Conservation (phyloP, 2,113 vertebrate species). For the Cichladusa arquata region DNA sequence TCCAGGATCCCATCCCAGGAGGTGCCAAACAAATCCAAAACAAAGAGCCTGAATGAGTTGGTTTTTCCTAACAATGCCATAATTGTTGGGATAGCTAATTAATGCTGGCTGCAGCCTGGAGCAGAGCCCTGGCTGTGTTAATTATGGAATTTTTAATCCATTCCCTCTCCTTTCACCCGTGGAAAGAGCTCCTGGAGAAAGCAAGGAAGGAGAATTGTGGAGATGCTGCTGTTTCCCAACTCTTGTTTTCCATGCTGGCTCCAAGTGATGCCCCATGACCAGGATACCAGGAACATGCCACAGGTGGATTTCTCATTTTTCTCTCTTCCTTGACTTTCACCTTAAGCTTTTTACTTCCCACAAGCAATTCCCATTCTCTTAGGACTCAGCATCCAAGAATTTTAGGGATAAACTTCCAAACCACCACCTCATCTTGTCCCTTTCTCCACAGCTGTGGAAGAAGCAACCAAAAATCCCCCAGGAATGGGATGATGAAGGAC, state of each 20-base stretch:
- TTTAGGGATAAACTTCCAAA: background rate
- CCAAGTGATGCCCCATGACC: background rate
- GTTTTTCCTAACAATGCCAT: background rate
- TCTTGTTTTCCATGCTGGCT: background rate
- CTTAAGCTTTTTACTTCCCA: background rate
- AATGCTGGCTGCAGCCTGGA: background rate
- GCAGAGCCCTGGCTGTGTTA: background rate
- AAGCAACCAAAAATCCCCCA: background rate
- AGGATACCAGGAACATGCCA: background rate
- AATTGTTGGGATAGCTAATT: conserved; percentile 10
- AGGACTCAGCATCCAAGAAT: background rate
- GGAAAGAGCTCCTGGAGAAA: background rate
- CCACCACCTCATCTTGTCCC: background rate
- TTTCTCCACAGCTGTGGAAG: background rate
- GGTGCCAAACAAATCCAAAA: background rate
- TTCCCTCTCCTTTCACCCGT: background rate
- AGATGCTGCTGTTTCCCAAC: background rate
- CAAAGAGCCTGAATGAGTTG: conserved; percentile 22
- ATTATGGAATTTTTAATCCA: background rate
- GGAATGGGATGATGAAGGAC: background rate
- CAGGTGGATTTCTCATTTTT: background rate
- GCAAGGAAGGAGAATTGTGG: background rate
- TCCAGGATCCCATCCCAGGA: background rate
- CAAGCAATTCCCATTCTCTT: background rate
- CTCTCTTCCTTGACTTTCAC: background rate